Base-by-base conservation (phyloP, 2,113 vertebrate genomes). In the Pimephales promelas region DNA sequence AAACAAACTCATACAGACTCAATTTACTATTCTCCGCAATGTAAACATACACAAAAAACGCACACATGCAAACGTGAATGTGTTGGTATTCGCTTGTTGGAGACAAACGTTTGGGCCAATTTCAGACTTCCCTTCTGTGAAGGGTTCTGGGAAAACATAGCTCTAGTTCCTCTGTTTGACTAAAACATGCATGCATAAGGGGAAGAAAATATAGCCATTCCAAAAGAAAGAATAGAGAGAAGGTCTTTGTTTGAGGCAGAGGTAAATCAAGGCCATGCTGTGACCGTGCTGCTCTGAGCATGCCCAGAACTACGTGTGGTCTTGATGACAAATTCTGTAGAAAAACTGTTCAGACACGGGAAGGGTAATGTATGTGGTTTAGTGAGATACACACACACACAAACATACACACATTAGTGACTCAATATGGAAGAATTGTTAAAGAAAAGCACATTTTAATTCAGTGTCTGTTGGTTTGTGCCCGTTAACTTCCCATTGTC, bases 51-150 rank as follows among this genome's bases (percentile, higher is more conserved):
- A 24, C 34, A 43, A 28, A 28, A 78, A 11, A 72, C 64, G 22
- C 49, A 62, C 40, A 59, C 66, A 79, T 62, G 5, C 24, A 64
- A 49, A 79, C 24, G 20, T 66, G 10, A 76, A 34, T 2, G 3
- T 54, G 14, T 36, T 20, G 4, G 20, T 54, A 26, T 18, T 79
- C 31, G 14, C 10, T 79, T 66, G 40, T 49, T 6, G 26, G n/a
- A 62, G 56, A 79, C 40, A 49, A 66, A 45, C 18, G 8, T 79
- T 79, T 49, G 11, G 18, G 59, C 16, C 61, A 57, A 31, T 72
- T 31, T 87, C 56, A 79, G 64, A 84, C 83, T 87, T 87, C 86
- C 86, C 81, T 80, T 87, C 71, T 87, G 73, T 84, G 66, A 78
- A 72, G 79, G 81, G 71, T 84, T 70, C 83, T 84, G 79, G 86